phyloP scores from a whole-genome alignment of 2,797 vertebrate species.

The Champsocephalus gunnari region DNA sequence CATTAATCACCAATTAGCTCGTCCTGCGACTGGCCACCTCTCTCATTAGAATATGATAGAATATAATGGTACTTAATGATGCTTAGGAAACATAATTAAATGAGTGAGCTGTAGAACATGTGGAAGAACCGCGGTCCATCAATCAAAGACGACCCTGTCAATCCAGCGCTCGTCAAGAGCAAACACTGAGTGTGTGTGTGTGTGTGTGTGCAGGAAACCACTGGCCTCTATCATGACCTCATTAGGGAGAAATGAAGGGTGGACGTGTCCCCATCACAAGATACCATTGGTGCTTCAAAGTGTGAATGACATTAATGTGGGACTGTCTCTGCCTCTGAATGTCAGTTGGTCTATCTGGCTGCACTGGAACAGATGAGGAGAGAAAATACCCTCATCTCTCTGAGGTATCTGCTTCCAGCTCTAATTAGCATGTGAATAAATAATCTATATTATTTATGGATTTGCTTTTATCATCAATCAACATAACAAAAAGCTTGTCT shows the following conservation, averaged over 20 bases:
- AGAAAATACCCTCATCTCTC: conserved; percentile 53
- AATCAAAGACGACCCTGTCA: conserved; percentile 86
- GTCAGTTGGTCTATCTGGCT: conserved; percentile 64
- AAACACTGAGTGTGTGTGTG: conserved; percentile 41
- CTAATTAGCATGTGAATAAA: conserved; percentile 81
- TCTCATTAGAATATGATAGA: conserved; percentile 97
- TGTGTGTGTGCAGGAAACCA: conserved; percentile 65
- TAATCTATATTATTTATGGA: conserved; percentile 82
- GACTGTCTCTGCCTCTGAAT: conserved; percentile 64
- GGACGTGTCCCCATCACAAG: conserved; percentile 82
- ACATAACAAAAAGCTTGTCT: conserved; percentile 77
- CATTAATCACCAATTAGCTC: conserved; percentile 99
- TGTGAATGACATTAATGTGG: conserved; percentile 78
- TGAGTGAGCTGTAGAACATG: conserved; percentile 87
- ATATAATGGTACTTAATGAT: conserved; percentile 99
- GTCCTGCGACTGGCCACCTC: conserved; percentile 95
- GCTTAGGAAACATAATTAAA: conserved; percentile 92
- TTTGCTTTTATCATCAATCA: conserved; percentile 83
- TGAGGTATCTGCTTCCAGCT: conserved; percentile 62
- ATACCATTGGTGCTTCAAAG: conserved; percentile 75
- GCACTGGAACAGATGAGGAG: conserved; percentile 46
- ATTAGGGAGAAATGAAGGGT: conserved; percentile 85
- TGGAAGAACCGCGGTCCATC: conserved; percentile 82
- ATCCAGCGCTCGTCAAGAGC: conserved; percentile 65
- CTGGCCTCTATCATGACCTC: conserved; percentile 83